Conservation (phyloP, 2,888 invertebrate genomes). For the Strigamia transsilvanica region DNA sequence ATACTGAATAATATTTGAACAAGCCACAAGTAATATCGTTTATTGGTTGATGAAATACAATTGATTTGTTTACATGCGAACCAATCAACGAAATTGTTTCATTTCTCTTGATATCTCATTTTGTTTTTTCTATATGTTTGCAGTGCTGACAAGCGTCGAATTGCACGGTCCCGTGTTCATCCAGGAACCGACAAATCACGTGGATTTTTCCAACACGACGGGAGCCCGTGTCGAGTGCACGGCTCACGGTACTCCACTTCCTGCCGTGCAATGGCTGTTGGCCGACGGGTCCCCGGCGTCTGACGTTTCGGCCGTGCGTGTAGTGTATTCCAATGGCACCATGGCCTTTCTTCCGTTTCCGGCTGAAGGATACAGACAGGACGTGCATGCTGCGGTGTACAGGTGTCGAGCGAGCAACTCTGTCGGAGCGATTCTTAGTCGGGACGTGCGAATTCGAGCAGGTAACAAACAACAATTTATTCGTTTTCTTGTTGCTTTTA, state of each 20-base stretch:
- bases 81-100: too few species aligned
- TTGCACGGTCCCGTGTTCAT: conserved; percentile 62
- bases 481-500: neutral
- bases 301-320: neutral
- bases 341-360: conserved; percentile 34
- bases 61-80: neutral
- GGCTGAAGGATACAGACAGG: conserved; percentile 43
- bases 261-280: conserved; percentile 55
- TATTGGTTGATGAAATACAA: too few species aligned
- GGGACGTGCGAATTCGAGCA: conserved; percentile 27
- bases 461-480: neutral
- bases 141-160: neutral
- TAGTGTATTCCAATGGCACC: conserved; percentile 8
- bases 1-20: too few species aligned
- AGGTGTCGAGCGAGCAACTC: conserved; percentile 35
- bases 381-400: conserved; percentile 17
- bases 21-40: too few species aligned
- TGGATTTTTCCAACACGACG: conserved; percentile 62
- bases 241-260: conserved; percentile 63
- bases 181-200: conserved; percentile 61
- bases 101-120: neutral
- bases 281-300: conserved; percentile 18
- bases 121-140: neutral
- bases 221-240: conserved; percentile 63
- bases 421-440: conserved; percentile 28